A percentile compares a stretch with the other conserved stretches of the same genome.
Conservation (phyloP, 2,113 vertebrate species). For the Serilophus lunatus region DNA sequence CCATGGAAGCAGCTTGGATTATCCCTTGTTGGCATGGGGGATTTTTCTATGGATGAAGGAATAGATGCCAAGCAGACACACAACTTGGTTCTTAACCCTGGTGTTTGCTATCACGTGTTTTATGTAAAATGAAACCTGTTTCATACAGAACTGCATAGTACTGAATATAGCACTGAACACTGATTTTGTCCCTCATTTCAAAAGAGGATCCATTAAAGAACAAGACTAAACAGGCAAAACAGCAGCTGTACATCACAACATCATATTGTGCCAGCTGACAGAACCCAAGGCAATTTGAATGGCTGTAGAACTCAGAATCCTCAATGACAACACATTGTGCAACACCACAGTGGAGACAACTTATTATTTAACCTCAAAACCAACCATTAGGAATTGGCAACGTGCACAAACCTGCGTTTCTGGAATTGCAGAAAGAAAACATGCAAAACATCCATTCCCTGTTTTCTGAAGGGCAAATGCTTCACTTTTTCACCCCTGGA, state of each 20-base stretch:
- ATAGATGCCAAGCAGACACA: neutral
- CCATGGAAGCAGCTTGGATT: fast-evolving
- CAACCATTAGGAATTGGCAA: neutral
- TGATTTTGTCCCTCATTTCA: neutral
- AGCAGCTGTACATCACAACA: neutral
- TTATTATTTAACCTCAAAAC: neutral
- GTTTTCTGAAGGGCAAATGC: neutral
- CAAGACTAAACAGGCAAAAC: neutral
- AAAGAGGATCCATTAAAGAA: neutral
- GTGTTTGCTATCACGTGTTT: neutral
- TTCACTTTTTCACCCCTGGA: neutral
- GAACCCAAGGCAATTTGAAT: neutral
- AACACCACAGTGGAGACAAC: neutral
- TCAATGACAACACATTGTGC: neutral
- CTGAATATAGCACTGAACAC: too few species aligned
- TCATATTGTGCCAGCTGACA: neutral
- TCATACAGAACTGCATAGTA: too few species aligned
- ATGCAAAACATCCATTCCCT: neutral
- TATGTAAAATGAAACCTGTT: neutral
- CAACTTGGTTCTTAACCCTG: neutral
- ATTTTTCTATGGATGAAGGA: neutral
- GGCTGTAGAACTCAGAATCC: neutral
- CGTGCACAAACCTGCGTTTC: neutral
- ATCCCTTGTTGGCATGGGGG: neutral
- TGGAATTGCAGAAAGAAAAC: neutral